Evolutionary conservation across 2,797 vertebrate genomes (phyloP).

Genomic region (Otolemur crassicaudatus): DNA sequence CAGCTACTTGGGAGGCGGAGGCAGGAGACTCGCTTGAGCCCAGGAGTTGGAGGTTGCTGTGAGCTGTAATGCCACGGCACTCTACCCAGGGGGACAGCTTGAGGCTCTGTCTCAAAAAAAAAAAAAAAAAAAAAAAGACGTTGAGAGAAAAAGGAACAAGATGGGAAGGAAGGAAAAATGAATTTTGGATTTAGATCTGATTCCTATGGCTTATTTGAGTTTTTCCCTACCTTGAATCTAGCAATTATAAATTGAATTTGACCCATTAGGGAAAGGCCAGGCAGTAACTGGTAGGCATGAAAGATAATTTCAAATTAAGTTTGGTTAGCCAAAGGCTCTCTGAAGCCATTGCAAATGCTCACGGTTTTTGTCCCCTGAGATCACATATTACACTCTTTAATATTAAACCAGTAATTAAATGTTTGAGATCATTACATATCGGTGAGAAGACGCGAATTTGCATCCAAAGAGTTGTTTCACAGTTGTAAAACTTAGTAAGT

Average conservation of each 20-base stretch:
- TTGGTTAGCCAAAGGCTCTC: neutral
- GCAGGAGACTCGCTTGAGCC: too few relatives aligned
- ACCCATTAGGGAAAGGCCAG: neutral
- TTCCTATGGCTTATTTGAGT: neutral
- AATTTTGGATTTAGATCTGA: neutral
- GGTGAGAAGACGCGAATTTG: neutral
- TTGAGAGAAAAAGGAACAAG: neutral
- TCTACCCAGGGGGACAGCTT: too few relatives aligned
- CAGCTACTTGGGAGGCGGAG: too few relatives aligned
- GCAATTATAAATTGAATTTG: neutral
- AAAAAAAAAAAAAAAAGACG: too few relatives aligned
- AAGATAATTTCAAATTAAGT: neutral
- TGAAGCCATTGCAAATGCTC: too few relatives aligned
- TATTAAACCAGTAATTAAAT: neutral
- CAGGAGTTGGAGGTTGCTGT: too few relatives aligned
- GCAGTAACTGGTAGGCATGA: neutral
- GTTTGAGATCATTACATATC: neutral
- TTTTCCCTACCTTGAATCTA: neutral
- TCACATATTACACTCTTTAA: neutral
- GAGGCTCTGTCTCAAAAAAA: too few relatives aligned
- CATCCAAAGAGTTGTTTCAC: neutral
- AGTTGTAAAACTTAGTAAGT: constrained; percentile 1
- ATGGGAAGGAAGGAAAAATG: neutral
- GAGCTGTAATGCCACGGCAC: too few relatives aligned
- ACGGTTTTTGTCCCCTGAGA: too few relatives aligned